These are phyloP conservation scores for Chinchilla lanigera DNA, from an alignment of 2,113 vertebrate species.

Conservation along the genomic window DNA sequence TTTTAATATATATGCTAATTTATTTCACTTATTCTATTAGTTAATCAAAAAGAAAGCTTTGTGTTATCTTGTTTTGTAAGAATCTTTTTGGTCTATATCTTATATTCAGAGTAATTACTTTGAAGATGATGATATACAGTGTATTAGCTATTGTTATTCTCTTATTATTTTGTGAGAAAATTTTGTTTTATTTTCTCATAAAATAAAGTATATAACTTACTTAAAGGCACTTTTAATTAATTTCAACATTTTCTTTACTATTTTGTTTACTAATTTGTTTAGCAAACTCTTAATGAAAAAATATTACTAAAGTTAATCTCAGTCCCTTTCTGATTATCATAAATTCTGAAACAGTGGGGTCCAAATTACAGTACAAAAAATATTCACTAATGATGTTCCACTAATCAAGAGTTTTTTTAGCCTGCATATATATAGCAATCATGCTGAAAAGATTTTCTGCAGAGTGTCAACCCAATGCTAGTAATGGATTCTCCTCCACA, in stretches of 20 bases:
- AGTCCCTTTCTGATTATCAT: not conserved
- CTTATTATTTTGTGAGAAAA: not conserved
- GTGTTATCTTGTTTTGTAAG: not conserved
- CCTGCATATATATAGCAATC: not conserved
- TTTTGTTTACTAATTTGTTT: slow-evolving; percentile 54
- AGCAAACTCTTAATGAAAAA: not conserved
- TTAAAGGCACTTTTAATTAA: slow-evolving; percentile 5
- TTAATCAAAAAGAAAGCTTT: not conserved
- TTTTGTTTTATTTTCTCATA: not conserved
- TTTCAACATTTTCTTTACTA: slow-evolving; percentile 10
- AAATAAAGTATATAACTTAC: not conserved
- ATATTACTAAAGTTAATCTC: not conserved
- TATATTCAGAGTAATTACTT: not conserved
- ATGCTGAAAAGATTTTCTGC: slow-evolving; percentile 21
- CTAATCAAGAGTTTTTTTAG: slow-evolving; percentile 40
- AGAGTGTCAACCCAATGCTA: not conserved
- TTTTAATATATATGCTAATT: not conserved
- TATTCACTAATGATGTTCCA: slow-evolving; percentile 9
- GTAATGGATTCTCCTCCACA: slow-evolving; percentile 13
- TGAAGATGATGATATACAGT: not conserved
- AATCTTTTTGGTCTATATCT: not conserved
- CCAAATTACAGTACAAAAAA: slow-evolving; percentile 41
- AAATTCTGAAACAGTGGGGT: slow-evolving; percentile 38
- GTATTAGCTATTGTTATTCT: not conserved
- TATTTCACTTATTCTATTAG: not conserved